Base-by-base conservation (phyloP, 2,113 vertebrate species). In the Phocoena phocoena region DNA sequence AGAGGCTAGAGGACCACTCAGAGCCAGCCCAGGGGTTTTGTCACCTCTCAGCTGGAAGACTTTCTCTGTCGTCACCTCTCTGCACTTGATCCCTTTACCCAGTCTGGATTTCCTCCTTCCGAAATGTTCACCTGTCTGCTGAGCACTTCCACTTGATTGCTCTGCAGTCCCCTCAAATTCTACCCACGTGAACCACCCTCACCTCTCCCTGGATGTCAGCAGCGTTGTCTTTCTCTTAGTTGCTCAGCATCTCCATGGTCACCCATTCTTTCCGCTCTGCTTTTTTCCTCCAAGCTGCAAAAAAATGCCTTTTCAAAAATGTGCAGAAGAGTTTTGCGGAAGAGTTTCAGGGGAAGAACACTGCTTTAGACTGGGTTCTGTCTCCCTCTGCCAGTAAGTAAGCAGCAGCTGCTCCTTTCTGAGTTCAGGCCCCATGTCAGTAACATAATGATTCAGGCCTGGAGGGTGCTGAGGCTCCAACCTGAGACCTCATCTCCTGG, bases 281-380 rank as follows among this genome's bases (percentile, higher is more conserved):
- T 58, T 67, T 92, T 88, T 87, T 58, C 38, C 77, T 89, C 67
- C n/a, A 77, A 33, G 33, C 76, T 96, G 26, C 41, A 94, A 67
- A 77, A 89, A 50, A 6, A 68, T 84, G 8, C 17, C n/a, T 82
- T 81, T 92, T 94, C 28, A 84, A 76, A 82, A 58, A 10, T 71
- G 36, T 71, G 38, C 73, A 63, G 28, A 82, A 94, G 81, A 65
- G 20, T 89, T 60, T 88, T 60, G 38, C 67, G 63, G 28, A 82
- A 94, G 81, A 65, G 20, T 91, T 60, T 88, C 65, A 3, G 53
- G 53, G 86, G 71, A 38, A 67, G 28, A 81, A 74, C 60, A 79
- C 50, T 58, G 67, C 73, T 79, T 86, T 71, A 92, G 58, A 83
- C 58, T 86, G 86, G 31, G 15, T 93, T 86, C 70, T 83, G 6